Conservation (phyloP, 64 coral and sea anemone species). For the Cladopsammia gracilis region DNA sequence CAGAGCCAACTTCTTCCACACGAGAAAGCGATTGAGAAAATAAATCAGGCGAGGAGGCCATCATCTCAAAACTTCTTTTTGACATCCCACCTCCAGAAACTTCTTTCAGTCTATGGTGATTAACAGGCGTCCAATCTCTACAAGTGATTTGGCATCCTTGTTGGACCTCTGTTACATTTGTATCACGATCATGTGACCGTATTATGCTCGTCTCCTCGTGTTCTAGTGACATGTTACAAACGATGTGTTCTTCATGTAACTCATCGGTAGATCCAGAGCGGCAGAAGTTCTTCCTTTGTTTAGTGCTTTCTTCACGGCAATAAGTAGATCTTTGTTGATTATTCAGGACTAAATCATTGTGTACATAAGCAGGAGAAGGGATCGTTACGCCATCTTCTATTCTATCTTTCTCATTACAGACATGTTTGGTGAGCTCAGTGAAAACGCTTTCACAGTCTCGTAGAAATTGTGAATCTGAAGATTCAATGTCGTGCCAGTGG, state of each 20-base stretch:
- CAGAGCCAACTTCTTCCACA: not conserved
- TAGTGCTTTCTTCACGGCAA: not conserved
- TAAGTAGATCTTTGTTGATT: not conserved
- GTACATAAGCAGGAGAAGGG: not conserved
- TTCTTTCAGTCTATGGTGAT: not conserved
- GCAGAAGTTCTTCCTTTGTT: not conserved
- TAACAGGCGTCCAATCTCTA: not conserved
- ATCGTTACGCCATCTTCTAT: not conserved
- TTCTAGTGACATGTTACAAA: not conserved
- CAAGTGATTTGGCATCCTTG: not conserved
- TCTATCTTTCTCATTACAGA: not conserved
- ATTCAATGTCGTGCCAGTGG: not conserved
- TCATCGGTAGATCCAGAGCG: not conserved
- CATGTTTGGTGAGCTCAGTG: not conserved
- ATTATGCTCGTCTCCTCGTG: not conserved
- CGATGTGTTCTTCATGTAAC: not conserved
- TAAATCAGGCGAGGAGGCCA: not conserved
- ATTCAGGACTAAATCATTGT: not conserved
- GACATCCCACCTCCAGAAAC: not conserved
- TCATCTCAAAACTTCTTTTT: not conserved
- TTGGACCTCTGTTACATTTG: not conserved
- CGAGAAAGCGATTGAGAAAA: slow-evolving; percentile 13
- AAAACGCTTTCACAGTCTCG: not conserved
- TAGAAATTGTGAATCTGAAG: not conserved
- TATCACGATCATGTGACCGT: not conserved